Conservation (phyloP, 64 coral and sea anemone genomes). For the Pocillopora damicornis region DNA sequence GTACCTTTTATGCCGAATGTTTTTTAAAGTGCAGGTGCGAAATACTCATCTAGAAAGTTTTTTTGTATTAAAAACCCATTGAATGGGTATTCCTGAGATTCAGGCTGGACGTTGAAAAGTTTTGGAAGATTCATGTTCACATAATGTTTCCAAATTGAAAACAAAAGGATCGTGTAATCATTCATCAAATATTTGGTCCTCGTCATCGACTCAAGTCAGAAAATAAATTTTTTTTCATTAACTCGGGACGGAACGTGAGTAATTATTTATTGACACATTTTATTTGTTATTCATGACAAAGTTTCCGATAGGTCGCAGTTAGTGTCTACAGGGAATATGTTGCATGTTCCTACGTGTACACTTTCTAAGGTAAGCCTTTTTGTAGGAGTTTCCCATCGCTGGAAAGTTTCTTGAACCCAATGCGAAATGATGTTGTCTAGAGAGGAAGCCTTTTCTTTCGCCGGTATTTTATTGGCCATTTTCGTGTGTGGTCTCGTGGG, state of each 20-base stretch:
- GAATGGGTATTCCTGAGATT: too few species aligned
- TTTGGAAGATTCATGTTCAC: too few species aligned
- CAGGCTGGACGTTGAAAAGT: too few species aligned
- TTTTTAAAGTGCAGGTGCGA: background rate
- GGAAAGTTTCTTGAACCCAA: background rate
- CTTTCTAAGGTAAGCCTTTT: too few species aligned
- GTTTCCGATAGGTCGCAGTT: background rate
- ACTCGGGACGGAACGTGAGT: background rate
- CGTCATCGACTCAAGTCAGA: background rate
- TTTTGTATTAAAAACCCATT: background rate
- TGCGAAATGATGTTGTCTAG: slow-evolving; percentile 20
- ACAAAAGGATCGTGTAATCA: too few species aligned
- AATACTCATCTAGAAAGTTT: background rate
- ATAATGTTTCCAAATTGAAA: too few species aligned
- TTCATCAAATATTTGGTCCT: background rate
- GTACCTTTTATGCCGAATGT: background rate
- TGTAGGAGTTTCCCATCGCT: too few species aligned
- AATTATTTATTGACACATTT: too few species aligned
- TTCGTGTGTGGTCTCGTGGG: slow-evolving; percentile 48
- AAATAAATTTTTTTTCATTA: background rate
- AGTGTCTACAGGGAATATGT: too few species aligned
- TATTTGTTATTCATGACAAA: background rate
- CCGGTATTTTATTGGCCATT: slow-evolving; percentile 33
- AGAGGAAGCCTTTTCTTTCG: slow-evolving; percentile 10
- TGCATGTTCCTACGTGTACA: too few species aligned